Conservation (phyloP, 2,113 vertebrate species). For the Proteles cristata region DNA sequence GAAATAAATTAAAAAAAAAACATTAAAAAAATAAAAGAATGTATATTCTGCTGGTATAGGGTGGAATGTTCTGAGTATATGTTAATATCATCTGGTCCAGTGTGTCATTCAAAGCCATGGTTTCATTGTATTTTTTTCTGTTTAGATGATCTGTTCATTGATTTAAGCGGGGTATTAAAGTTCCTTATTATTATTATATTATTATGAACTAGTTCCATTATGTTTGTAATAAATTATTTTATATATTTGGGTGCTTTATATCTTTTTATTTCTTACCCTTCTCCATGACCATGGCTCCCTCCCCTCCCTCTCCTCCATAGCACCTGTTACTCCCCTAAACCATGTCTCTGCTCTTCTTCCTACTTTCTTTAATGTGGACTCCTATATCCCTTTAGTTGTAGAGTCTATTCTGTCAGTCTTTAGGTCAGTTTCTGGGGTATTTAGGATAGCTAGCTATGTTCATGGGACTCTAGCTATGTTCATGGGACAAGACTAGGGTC, state of each 20-base stretch:
- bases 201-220: neutral
- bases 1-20: too few species aligned
- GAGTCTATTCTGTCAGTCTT: neutral
- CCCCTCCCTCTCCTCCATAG: neutral
- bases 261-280: neutral
- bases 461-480: neutral
- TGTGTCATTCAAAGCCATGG: neutral
- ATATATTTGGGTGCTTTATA: neutral
- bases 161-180: neutral
- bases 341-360: neutral
- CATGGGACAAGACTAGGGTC: neutral
- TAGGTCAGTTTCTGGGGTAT: neutral
- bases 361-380: neutral
- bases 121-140: neutral
- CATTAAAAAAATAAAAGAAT: too few species aligned
- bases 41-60: neutral
- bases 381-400: neutral
- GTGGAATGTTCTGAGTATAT: neutral
- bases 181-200: neutral
- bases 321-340: neutral
- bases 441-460: neutral
- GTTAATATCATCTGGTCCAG: neutral
- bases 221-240: neutral
- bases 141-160: neutral
- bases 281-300: neutral